Base-by-base conservation (phyloP, 2,113 vertebrate species). In the Sorex fumeus region DNA sequence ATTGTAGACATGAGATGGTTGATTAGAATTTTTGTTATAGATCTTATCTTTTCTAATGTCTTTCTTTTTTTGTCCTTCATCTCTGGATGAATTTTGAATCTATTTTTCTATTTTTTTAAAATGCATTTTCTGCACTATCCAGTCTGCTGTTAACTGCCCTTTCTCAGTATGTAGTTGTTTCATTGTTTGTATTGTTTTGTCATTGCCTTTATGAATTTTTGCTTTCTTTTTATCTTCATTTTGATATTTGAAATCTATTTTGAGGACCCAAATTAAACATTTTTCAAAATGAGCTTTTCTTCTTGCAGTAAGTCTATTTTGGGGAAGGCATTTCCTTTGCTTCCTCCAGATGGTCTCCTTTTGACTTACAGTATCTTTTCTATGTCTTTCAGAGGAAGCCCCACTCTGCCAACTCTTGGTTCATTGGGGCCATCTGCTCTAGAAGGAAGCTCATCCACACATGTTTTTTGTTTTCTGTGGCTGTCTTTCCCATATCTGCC, bases 261-360 rank as follows among this genome's bases (percentile, higher is more conserved):
- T 92, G 90, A 91, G 50, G 85, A 64, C 53, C 64, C 64, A 92
- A 94, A 64, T 87, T 72, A 95, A 40, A 86, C 11, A 64, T 87
- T 92, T 84, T 75, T 86, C 80, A 92, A 92, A 94, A 88, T 84
- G 84, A 87, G 47, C 43, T 93, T 90, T 93, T 93, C 67, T 80
- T 91, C 91, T 96, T 91, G 80, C 78, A 89, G 47, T 87, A 76
- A 95, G 27, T 90, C 91, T 95, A 81, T 92, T 89, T 93, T 91
- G 82, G 47, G 34, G 78, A 94, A 95, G 84, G 84, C 87, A 84
- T 95, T 86, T 96, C 87, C 88, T 94, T 62, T 88, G 80, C 80
- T 87, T 96, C 89, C 71, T 94, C 93, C 85, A 96, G 83, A 91
- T 96, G 89, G 66, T 92, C 67, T 94, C 84, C 76, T 94, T 94